Base-by-base conservation (phyloP, 2,113 vertebrate genomes). In the Semnornis frantzii region DNA sequence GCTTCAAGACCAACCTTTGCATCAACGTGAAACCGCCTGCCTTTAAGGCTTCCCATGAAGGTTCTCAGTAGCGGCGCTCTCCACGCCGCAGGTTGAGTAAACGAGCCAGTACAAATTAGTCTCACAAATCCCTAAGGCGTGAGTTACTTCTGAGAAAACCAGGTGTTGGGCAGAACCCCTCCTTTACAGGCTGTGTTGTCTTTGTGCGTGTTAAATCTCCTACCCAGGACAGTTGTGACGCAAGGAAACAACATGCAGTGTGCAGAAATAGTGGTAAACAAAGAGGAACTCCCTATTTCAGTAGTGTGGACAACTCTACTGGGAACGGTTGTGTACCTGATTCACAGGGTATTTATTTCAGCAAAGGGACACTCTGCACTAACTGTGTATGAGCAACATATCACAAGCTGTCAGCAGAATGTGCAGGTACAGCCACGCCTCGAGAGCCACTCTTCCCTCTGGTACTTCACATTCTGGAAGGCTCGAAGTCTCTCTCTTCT, bases 401-500 rank as follows among this genome's bases (percentile, higher is more conserved):
- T 92, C 92, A 87, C 78, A 89, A 94, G 81, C 85, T 44, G 93
- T 92, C 91, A 94, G 86, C 63, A 93, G 96, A 95, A 94, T 59
- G 28, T 59, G 79, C 73, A 95, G 96, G 96, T 96, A 96, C 95
- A 94, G 86, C 37, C 59, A 92, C 73, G 87, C 28, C 52, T 57
- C 46, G 74, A 81, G 76, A 96, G 85, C 57, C 79, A 31, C 55
- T 80, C 69, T 78, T 89, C 79, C 82, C 70, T 81, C 79, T 69
- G 62, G 79, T 7, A 7, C 93, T 97, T 99, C 98, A 99, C 98
- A 99, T 98, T 98, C 99, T 98, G 82, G 97, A 96, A 34, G 98
- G 97, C 87, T 99, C 98, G 17, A 98, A 97, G 93, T 99, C 98
- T 93, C 98, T 99, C 93, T 99, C 99, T 97, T 99, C 99, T 97